Evolutionary conservation across 2,113 vertebrate genomes (phyloP).

Genomic region (Zeus faber): DNA sequence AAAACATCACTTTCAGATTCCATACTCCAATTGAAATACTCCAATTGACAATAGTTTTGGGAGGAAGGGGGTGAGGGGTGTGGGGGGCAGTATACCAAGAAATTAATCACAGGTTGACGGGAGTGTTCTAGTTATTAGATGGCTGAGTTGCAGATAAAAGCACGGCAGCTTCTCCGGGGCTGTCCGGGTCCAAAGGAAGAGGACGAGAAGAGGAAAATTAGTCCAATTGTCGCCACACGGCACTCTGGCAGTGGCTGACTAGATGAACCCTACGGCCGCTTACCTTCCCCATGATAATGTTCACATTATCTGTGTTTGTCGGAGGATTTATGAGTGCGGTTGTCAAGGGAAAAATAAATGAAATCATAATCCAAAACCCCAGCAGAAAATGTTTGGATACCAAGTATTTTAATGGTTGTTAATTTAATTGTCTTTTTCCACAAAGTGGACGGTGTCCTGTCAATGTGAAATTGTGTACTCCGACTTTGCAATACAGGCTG

Average conservation of each 20-base stretch:
- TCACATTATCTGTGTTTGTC: conserved; percentile 77
- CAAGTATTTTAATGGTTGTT: no score
- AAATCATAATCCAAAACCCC: no score
- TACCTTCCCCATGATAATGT: conserved; percentile 53
- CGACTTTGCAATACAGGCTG: no score
- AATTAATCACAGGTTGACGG: conserved; percentile 43
- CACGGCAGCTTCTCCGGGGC: conserved; percentile 49
- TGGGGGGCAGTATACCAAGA: conserved; percentile 69
- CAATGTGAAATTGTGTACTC: no score
- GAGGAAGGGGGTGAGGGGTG: no score
- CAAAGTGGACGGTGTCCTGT: no score
- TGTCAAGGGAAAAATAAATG: conserved; percentile 47
- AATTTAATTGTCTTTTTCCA: no score
- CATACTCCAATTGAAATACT: not conserved
- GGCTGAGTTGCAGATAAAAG: conserved; percentile 53
- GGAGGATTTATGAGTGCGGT: conserved; percentile 68
- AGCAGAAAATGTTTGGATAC: no score
- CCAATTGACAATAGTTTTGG: no score
- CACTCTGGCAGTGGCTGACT: not conserved
- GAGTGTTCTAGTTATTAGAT: conserved; percentile 29
- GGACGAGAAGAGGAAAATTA: conserved; percentile 16
- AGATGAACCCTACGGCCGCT: conserved; percentile 11
- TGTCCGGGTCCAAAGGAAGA: conserved; percentile 30
- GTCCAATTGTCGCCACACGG: no score
- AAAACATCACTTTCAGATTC: conserved; percentile 15